These are phyloP conservation scores for Rhinopomastus cyanomelas DNA, from an alignment of 2,113 vertebrate genomes.

Conservation along the genomic window DNA sequence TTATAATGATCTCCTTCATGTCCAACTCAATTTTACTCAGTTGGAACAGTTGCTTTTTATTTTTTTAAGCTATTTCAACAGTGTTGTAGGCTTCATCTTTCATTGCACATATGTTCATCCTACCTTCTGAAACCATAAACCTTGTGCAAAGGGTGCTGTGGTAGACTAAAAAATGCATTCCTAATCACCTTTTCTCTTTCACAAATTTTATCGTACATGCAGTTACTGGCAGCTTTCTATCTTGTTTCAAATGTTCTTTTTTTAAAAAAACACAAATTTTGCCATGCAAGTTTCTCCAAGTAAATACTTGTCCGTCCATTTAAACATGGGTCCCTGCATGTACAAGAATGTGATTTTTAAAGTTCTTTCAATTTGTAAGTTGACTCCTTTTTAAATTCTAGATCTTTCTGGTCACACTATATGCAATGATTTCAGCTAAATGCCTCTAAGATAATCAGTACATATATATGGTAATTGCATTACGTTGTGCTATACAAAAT, in stretches of 20 bases:
- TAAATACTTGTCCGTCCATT: not conserved
- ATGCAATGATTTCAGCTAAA: not conserved
- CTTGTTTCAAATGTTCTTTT: not conserved
- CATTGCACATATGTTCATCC: not conserved
- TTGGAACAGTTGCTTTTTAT: not conserved
- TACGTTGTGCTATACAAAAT: not conserved
- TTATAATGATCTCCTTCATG: not conserved
- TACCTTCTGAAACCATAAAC: not conserved
- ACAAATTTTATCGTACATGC: not conserved
- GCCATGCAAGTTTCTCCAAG: not conserved
- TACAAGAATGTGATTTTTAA: not conserved
- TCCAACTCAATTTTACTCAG: not conserved
- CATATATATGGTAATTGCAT: not conserved
- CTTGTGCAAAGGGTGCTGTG: not conserved
- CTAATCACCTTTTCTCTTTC: not conserved
- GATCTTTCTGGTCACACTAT: not conserved
- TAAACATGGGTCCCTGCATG: not conserved
- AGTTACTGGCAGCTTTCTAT: not conserved
- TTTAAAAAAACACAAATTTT: not conserved
- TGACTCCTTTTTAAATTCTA: not conserved
- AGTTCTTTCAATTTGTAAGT: not conserved
- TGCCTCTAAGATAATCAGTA: not conserved
- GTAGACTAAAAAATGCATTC: not conserved
- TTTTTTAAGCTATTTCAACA: not conserved
- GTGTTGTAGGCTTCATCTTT: not conserved